Evolutionary conservation across 2,113 vertebrate genomes (phyloP), one percentile per base, ranked within the genome.

Genomic region (Lipotes vexillifer): DNA sequence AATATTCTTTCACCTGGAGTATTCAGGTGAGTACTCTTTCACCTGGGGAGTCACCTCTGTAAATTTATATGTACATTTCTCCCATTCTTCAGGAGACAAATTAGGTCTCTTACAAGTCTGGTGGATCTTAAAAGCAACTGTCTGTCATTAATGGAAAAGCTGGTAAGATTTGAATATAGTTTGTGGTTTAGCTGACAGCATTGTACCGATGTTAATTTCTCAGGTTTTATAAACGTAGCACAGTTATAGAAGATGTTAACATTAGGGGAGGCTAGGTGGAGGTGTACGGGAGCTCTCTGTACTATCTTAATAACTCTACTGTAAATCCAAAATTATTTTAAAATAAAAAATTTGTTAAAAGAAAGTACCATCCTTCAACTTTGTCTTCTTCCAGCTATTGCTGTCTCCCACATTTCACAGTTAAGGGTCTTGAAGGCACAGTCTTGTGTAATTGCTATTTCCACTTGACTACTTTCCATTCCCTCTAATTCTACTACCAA

Each of bases 121-220:
- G 55, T 71, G 65, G 71, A 84, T 86, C 72, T 96, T 90, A 84
- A 96, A 97, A 94, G 38, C 29, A 97, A 85, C 14, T 23, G 44
- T 96, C 55, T 52, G n/a, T 88, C 49, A 78, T 74, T 80, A 85
- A 27, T 36, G 44, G 41, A 72, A 89, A 92, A 88, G 72, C 38
- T 83, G 38, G 31, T 65, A 49, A 93, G 85, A 88, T 77, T 23
- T 77, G 38, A 88, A 63, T 63, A 71, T 88, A 92, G 69, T 52
- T 38, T 44, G 23, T n/a, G 68, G 46, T 66, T 85, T 38, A 86
- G 55, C 59, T 72, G 75, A 91, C 8, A 94, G n/a, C 46, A 36
- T 20, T 71, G 36, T 2, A 78, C 36, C 10, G 59, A 66, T 52
- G 59, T 29, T 55, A 88, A 83, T 77, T 88, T 94, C 46, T 94